Percentiles rank a stretch among this genome's conserved stretches.
phyloP scores from a whole-genome alignment of 2,797 vertebrate species.

The Echeneis naucrates region DNA sequence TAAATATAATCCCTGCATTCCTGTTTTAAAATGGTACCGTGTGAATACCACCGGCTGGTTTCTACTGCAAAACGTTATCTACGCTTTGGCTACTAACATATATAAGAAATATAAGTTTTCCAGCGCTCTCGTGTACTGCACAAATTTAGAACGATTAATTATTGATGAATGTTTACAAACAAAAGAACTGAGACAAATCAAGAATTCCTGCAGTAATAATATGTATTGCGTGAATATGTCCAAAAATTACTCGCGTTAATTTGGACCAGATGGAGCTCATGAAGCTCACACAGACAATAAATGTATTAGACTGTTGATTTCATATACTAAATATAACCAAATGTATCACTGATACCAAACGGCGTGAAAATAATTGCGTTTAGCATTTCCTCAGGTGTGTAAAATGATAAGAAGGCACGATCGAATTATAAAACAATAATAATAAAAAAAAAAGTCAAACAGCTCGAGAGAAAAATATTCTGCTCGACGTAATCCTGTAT shows the following conservation, averaged over 20 bases:
- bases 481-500: neutral
- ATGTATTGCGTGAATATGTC: neutral
- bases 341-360: neutral
- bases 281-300: neutral
- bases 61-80: conserved; percentile 19
- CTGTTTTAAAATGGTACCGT: neutral
- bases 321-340: neutral
- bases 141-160: neutral
- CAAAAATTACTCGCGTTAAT: neutral
- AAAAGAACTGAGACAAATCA: rapidly evolving
- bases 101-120: neutral
- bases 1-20: neutral
- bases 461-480: neutral
- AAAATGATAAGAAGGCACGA: no score
- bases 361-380: neutral
- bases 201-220: neutral
- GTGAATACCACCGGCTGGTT: neutral
- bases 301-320: conserved; percentile 5
- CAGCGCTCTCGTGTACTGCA: neutral
- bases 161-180: neutral
- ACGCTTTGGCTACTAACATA: neutral
- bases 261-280: neutral
- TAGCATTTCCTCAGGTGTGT: conserved; percentile 17
- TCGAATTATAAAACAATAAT: no score
- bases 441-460: neutral